Evolutionary conservation across 2,797 vertebrate species (phyloP).

Genomic region (Cryptoblepharus egeriae): DNA sequence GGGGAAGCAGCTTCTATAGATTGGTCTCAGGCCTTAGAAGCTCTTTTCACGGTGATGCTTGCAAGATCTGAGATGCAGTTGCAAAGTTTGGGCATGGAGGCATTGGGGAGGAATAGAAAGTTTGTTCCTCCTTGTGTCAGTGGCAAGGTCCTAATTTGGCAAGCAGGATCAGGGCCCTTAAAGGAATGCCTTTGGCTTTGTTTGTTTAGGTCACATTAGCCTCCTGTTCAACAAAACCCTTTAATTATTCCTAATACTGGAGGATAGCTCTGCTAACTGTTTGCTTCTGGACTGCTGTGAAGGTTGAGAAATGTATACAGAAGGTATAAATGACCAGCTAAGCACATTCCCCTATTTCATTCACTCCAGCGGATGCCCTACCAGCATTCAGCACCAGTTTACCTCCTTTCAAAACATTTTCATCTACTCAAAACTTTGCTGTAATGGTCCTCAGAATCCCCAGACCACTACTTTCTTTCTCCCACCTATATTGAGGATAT

Average conservation of each 20-base stretch:
- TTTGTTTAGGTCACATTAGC: slow-evolving; percentile 22
- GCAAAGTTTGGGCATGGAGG: background rate
- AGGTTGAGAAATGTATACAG: slow-evolving; percentile 9
- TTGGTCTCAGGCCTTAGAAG: background rate
- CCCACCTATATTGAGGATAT: background rate
- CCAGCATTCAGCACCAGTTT: background rate
- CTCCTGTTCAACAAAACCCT: slow-evolving; percentile 15
- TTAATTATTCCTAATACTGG: slow-evolving; percentile 3
- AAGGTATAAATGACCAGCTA: background rate
- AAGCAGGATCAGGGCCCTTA: background rate
- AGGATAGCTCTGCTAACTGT: background rate
- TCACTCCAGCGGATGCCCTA: no score
- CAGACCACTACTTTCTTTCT: background rate
- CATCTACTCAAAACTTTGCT: background rate
- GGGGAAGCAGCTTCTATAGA: background rate
- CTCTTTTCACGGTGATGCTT: background rate
- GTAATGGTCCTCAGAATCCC: background rate
- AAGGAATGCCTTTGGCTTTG: background rate
- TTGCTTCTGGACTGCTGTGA: background rate
- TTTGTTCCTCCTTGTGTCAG: background rate
- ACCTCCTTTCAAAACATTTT: background rate
- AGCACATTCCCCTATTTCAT: background rate
- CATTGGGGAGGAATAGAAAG: background rate
- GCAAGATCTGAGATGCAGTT: background rate
- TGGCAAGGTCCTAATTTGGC: background rate